Evolutionary conservation across 2,113 vertebrate species (phyloP).

Genomic region (Muntiacus reevesi): DNA sequence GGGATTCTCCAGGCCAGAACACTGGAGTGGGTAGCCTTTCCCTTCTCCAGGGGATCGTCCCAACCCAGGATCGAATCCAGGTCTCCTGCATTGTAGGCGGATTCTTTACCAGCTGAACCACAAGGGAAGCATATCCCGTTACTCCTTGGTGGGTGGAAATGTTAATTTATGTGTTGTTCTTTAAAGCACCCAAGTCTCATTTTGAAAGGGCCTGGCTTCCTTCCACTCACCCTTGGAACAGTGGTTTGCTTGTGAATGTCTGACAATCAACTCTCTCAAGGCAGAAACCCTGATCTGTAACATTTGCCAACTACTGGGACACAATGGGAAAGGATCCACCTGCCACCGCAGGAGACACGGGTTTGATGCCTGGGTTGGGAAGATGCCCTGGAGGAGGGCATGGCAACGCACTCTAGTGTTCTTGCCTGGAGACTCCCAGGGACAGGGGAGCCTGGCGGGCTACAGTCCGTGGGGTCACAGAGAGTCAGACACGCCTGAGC

Average conservation of each 20-base stretch:
- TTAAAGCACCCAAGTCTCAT: not conserved
- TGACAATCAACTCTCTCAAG: not conserved
- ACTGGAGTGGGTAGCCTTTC: not conserved
- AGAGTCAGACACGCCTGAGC: not conserved
- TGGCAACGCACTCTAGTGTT: not conserved
- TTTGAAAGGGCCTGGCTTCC: not conserved
- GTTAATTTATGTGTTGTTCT: not conserved
- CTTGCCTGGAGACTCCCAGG: not conserved
- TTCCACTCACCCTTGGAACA: not conserved
- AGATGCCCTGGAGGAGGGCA: not conserved
- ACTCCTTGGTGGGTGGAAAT: not conserved
- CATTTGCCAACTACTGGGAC: not conserved
- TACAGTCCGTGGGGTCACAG: not conserved
- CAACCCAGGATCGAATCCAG: accelerated
- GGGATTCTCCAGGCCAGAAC: not conserved
- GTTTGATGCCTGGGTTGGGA: not conserved
- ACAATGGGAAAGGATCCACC: not conserved
- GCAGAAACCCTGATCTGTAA: not conserved
- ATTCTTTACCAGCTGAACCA: not conserved
- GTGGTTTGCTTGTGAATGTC: not conserved
- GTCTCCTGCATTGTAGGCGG: not conserved
- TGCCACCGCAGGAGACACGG: not conserved
- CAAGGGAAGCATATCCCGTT: accelerated
- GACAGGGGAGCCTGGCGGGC: not conserved
- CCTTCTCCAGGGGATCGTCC: not conserved